Evolutionary conservation across 2,888 invertebrate genomes (phyloP).

Genomic region (Aleiodes testaceus): DNA sequence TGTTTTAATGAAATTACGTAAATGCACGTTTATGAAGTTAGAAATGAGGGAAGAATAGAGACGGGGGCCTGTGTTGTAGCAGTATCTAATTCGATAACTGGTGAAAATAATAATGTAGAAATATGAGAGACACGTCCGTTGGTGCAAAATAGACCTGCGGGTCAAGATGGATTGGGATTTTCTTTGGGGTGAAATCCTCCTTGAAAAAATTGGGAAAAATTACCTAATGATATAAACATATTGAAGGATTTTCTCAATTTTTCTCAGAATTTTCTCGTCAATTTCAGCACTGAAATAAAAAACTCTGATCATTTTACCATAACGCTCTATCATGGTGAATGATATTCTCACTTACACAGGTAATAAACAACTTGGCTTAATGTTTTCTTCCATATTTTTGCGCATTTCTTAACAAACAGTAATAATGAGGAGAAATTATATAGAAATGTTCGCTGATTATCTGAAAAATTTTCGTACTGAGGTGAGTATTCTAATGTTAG

Average conservation of each 20-base stretch:
- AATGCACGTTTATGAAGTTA: conserved; percentile 12
- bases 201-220: too few species aligned
- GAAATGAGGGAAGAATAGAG: conserved; percentile 52
- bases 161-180: background rate
- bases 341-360: conserved; percentile 26
- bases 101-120: conserved; percentile 66
- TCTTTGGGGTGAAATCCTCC: too few species aligned
- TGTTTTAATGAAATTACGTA: conserved; percentile 1
- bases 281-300: too few species aligned
- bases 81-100: conserved; percentile 69
- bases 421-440: too few species aligned
- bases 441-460: too few species aligned
- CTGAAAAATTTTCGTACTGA: too few species aligned
- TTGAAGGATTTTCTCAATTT: too few species aligned
- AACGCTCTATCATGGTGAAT: background rate
- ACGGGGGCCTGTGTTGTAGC: conserved; percentile 16
- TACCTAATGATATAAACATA: too few species aligned
- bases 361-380: conserved; percentile 34
- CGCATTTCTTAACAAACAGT: background rate
- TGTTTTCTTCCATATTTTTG: conserved; percentile 2
- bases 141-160: background rate
- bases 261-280: too few species aligned
- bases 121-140: conserved; percentile 46
- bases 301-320: background rate
- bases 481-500: too few species aligned